A percentile compares a stretch with the other conserved stretches of the same genome.
phyloP scores from a whole-genome alignment of 2,113 vertebrate genomes.

The Callipepla squamata region DNA sequence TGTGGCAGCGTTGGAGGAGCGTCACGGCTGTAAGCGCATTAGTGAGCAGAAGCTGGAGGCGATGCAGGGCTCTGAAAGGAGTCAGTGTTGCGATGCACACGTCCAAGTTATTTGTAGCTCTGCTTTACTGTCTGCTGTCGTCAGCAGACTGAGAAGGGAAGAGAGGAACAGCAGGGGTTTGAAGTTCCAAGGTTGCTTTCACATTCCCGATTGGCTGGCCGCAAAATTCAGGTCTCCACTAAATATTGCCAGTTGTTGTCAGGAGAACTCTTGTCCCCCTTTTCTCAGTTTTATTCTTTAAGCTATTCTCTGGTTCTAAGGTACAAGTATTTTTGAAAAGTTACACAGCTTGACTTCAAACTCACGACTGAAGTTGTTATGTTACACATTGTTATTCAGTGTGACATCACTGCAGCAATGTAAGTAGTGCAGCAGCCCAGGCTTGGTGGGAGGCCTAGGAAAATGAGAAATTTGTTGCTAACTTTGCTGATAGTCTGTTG shows the following conservation, averaged over 20 bases:
- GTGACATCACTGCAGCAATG: not conserved
- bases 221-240: slow-evolving; percentile 4
- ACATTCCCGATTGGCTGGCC: not conserved
- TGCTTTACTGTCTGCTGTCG: not conserved
- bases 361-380: not conserved
- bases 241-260: not conserved
- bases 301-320: not conserved
- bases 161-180: not conserved
- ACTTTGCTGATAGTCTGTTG: not conserved
- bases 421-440: not conserved
- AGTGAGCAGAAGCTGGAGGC: slow-evolving; percentile 4
- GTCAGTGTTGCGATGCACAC: not conserved
- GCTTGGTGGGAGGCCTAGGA: not conserved
- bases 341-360: not conserved
- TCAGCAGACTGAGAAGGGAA: not conserved
- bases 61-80: not conserved
- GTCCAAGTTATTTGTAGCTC: slow-evolving; percentile 24
- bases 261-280: not conserved
- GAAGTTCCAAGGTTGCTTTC: not conserved
- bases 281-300: not conserved
- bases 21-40: not conserved
- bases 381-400: not conserved
- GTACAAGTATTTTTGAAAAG: not conserved
- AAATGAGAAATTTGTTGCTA: not conserved
- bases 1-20: not conserved